These are phyloP conservation scores for Ophion costatus DNA, from an alignment of 2,888 invertebrate species.

Conservation along the genomic window DNA sequence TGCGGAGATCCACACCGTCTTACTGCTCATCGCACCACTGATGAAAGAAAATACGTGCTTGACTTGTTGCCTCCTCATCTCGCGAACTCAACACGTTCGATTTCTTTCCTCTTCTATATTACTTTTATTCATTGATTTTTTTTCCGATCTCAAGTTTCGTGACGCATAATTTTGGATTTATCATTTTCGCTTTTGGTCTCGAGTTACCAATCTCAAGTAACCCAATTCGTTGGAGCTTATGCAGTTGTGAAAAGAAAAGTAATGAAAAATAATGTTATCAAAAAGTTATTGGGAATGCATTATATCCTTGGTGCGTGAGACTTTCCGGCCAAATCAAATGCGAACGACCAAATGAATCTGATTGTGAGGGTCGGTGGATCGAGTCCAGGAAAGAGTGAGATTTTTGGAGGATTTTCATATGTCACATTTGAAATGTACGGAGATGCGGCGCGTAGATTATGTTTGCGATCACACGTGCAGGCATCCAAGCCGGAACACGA, in stretches of 20 bases:
- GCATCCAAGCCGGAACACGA: background rate
- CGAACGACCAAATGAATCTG: too few relatives aligned
- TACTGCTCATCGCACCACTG: constrained; percentile 73
- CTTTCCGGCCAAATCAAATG: too few relatives aligned
- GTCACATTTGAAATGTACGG: background rate
- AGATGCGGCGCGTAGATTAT: constrained; percentile 6
- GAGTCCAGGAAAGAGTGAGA: background rate
- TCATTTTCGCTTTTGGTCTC: background rate
- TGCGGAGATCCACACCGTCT: constrained; percentile 57
- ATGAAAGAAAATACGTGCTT: constrained; percentile 65
- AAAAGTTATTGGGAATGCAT: too few relatives aligned
- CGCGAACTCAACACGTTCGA: constrained; percentile 71
- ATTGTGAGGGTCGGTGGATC: background rate
- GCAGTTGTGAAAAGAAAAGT: too few relatives aligned
- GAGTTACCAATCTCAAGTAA: background rate
- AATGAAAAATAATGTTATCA: too few relatives aligned
- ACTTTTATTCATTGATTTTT: background rate
- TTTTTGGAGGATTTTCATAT: background rate
- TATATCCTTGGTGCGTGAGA: too few relatives aligned
- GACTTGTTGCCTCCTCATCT: constrained; percentile 73
- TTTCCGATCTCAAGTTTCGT: background rate
- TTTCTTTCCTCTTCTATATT: constrained; percentile 24
- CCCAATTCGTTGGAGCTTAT: too few relatives aligned
- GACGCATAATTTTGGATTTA: background rate
- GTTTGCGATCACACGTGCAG: background rate